Evolutionary conservation across 2,113 vertebrate genomes (phyloP), one percentile per base, ranked within the genome.

Genomic region (Peromyscus leucopus): DNA sequence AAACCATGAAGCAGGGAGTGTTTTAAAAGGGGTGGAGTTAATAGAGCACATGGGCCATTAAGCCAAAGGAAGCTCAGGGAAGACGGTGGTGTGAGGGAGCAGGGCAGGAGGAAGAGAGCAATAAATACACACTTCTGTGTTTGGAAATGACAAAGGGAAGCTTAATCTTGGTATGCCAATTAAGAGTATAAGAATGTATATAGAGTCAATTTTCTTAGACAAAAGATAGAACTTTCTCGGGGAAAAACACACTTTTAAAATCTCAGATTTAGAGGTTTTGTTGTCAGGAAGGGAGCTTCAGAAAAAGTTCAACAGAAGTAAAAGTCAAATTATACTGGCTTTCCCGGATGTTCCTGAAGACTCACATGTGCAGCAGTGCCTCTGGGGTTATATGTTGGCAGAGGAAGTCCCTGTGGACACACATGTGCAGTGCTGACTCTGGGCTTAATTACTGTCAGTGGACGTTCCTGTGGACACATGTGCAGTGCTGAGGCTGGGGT

Each of bases 241-340:
- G 11, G 6, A 61, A 83, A 83, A 15, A 1, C 6, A 1, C 13
- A 2, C 7, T 3, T 31, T 82, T 4, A 82, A 12, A 31, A 80
- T 4, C 42, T 93, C 79, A 26, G 26, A 55, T 36, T 76, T 55
- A 91, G 31, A 74, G 33, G 0, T 0, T 16, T 69, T 59, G 4
- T 78, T 93, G 28, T 74, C 31, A 65, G 75, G 22, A 91, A 95
- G 39, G 26, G 91, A 65, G 61, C 28, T 84, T 94, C 21, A 83
- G 39, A 95, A 76, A 59, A 67, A n/a, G 85, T 42, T 92, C 63
- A 86, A 85, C 22, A 59, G 59, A 94, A 75, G 59, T 17, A 59
- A 67, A 94, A 75, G 59, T 87, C 59, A 61, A 57, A 69, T 74
- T 33, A 16, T 39, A 24, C 85, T 71, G 21, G 22, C 46, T 83